These are phyloP conservation scores for Limnephilus rhombicus DNA, from an alignment of 2,888 invertebrate genomes.

Conservation along the genomic window DNA sequence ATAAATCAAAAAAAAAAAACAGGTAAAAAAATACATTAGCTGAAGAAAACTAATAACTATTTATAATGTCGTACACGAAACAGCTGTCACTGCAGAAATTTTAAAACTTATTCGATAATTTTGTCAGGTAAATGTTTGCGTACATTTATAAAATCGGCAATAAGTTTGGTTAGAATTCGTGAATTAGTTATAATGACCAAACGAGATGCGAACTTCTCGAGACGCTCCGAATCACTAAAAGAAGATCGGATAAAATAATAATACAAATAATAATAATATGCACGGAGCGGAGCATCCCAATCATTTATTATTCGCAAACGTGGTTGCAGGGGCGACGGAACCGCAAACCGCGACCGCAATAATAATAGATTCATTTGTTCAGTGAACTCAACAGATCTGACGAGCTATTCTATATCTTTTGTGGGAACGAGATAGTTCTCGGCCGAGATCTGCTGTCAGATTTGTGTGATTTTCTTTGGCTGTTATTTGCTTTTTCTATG, in stretches of 20 bases:
- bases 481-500: too few species aligned
- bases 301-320: background rate
- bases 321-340: background rate
- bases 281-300: background rate
- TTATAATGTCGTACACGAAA: background rate
- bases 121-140: background rate
- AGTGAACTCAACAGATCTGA: background rate
- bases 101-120: background rate
- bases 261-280: background rate
- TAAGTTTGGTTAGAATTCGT: background rate
- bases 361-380: background rate
- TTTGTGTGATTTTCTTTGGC: too few species aligned
- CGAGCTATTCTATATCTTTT: too few species aligned
- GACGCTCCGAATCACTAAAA: background rate
- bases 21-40: too few species aligned
- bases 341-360: background rate
- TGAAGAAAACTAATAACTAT: too few species aligned
- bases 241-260: background rate
- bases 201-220: conserved; percentile 1
- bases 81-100: background rate
- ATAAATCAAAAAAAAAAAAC: too few species aligned
- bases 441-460: too few species aligned
- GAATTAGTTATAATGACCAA: background rate
- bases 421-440: too few species aligned
- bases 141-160: background rate